phyloP scores from a whole-genome alignment of 1,140 invertebrate genomes.

The Drosophila melanogaster region DNA sequence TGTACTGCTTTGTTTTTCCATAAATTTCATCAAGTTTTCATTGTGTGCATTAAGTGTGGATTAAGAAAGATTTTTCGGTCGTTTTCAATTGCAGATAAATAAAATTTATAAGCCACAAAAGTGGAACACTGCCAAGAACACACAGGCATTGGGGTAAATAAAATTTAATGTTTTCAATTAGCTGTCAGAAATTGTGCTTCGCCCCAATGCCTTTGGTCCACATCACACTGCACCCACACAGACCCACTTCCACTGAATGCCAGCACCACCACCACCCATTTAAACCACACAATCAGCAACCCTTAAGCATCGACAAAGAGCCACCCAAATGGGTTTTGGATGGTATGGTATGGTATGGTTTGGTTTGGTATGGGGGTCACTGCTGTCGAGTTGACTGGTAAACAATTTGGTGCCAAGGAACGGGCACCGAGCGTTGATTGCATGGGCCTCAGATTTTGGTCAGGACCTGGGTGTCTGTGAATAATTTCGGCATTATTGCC shows the following conservation, averaged over 20 bases:
- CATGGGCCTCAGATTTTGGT: conserved; percentile 31
- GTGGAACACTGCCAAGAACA: conserved; percentile 11
- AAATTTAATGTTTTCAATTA: conserved; percentile 81
- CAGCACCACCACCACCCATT: conserved; percentile 25
- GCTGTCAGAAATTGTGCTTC: conserved; percentile 62
- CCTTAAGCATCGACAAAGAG: conserved; percentile 51
- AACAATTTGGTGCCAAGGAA: conserved; percentile 40
- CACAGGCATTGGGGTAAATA: conserved; percentile 34
- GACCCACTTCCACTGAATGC: conserved; percentile 13
- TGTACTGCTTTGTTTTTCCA: background rate
- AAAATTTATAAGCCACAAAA: conserved; percentile 17
- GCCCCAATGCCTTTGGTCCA: conserved; percentile 6
- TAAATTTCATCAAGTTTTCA: background rate
- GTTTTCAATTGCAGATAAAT: conserved; percentile 5
- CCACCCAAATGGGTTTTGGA: conserved; percentile 24
- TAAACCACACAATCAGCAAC: conserved; percentile 46
- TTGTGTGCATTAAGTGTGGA: background rate
- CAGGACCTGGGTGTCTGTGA: conserved; percentile 62
- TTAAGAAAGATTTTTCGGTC: background rate
- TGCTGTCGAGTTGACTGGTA: conserved; percentile 47
- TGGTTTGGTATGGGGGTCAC: background rate
- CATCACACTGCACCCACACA: conserved; percentile 3
- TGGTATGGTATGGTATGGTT: background rate
- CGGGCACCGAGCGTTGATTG: conserved; percentile 56
- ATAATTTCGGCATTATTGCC: conserved; percentile 81